Percentiles rank a stretch among this genome's conserved stretches.
These are phyloP conservation scores for Agrotis ipsilon DNA, from an alignment of 2,888 invertebrate genomes.

Conservation along the genomic window DNA sequence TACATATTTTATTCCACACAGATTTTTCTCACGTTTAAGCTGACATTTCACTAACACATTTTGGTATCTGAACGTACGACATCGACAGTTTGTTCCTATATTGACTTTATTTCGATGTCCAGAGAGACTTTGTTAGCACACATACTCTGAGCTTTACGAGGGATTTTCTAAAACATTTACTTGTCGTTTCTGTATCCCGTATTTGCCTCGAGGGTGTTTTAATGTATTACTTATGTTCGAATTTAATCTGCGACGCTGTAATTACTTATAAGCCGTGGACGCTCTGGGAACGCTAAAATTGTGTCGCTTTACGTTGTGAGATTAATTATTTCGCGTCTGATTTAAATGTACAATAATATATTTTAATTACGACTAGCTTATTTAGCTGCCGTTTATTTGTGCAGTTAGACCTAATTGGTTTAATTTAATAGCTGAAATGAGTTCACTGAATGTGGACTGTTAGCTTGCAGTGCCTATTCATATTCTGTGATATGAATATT, in stretches of 20 bases:
- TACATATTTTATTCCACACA: constrained; percentile 15
- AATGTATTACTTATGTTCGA: constrained; percentile 46
- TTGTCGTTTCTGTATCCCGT: constrained; percentile 8
- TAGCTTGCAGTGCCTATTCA: not conserved
- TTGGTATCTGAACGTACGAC: not conserved
- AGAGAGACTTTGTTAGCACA: constrained; percentile 18
- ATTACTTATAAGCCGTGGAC: constrained; percentile 54
- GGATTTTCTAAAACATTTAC: constrained; percentile 28
- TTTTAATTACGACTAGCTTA: not conserved
- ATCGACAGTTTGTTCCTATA: constrained; percentile 10
- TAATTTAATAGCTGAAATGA: constrained; percentile 14
- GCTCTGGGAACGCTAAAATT: constrained; percentile 35
- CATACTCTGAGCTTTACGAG: constrained; percentile 13
- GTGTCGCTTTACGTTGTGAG: constrained; percentile 28
- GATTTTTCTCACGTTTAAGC: constrained; percentile 19
- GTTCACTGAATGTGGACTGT: not conserved
- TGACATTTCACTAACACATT: constrained; percentile 36
- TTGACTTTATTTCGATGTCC: constrained; percentile 24
- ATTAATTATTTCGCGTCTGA: constrained; percentile 22
- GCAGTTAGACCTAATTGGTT: not conserved
- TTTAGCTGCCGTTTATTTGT: not conserved
- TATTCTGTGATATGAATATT: constrained; percentile 6
- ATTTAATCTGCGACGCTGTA: constrained; percentile 48
- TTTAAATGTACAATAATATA: constrained; percentile 1
- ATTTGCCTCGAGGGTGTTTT: constrained; percentile 42